Evolutionary conservation across 2,797 vertebrate genomes (phyloP), one percentile per base, ranked within the genome.

Genomic region (Rhinatrema bivittatum): DNA sequence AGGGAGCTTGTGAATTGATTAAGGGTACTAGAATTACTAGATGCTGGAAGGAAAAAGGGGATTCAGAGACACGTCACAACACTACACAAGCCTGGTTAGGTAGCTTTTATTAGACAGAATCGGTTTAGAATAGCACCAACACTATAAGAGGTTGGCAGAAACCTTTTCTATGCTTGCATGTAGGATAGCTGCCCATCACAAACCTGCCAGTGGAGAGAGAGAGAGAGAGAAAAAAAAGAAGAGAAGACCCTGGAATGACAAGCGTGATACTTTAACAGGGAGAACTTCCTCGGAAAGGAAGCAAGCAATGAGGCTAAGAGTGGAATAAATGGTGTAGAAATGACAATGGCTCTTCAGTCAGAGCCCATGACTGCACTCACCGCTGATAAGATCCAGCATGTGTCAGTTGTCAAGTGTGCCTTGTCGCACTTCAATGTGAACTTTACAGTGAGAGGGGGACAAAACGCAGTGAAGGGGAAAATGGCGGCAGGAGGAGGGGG

Each of bases 401-500:
- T 90, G 87, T 91, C 89, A 91, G 79, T 80, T 82, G 82, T 87
- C 84, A 75, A 70, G 67, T 70, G 84, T 87, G 79, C 86, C 82
- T 87, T 84, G 86, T 87, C 89, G 87, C 86, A 84, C 84, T 81
- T 87, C 81, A 86, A 87, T 87, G 86, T 91, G 82, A 94, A 89
- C 88, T 88, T 86, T 78, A 85, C 85, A 85, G 87, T 70, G 50
- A 72, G 86, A 80, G 74, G 86, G 81, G 89, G 88, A 87, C 84
- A 76, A 79, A 79, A 90, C 78, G 90, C 93, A 97, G 81, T 62
- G 86, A 90, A 93, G 93, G 88, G 90, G 91, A 96, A 94, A 97
- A 88, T 82, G 78, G 89, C 62, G 62, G n/a, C n/a, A n/a, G n/a
- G n/a, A n/a, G n/a, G n/a, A n/a, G n/a, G 19, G 60, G 74, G 87